Conservation (phyloP, 2,113 vertebrate species). For the Dunckerocampus dactyliophorus region DNA sequence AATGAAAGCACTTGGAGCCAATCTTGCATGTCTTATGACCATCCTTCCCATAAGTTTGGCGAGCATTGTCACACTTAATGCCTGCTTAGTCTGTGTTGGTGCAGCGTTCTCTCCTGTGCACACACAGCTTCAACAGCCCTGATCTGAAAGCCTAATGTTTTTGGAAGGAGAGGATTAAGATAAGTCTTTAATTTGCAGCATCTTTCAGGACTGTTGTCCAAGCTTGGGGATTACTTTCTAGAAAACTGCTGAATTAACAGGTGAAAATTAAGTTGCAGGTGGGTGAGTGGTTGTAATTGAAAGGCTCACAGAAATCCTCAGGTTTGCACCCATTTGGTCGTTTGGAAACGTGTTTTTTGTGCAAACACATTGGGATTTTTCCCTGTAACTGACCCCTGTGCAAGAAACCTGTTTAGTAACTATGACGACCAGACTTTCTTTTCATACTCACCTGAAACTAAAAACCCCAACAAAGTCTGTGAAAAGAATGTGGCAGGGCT, state of each 20-base stretch:
- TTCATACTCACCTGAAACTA: slow-evolving; percentile 56
- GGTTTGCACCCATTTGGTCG: neutral
- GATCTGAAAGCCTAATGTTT: slow-evolving; percentile 53
- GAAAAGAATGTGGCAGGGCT: slow-evolving; percentile 32
- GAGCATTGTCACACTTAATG: slow-evolving; percentile 27
- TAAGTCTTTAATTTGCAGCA: slow-evolving; percentile 60
- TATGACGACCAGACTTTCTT: slow-evolving; percentile 42
- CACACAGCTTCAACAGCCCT: slow-evolving; percentile 34
- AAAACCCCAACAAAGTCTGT: slow-evolving; percentile 46
- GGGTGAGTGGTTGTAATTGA: slow-evolving; percentile 40
- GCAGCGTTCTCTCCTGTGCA: slow-evolving; percentile 1
- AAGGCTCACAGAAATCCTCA: slow-evolving; percentile 9
- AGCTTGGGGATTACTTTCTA: slow-evolving; percentile 49
- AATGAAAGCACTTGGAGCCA: slow-evolving; percentile 21
- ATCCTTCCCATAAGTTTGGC: slow-evolving; percentile 7
- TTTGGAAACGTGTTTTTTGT: slow-evolving; percentile 6
- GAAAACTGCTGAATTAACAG: slow-evolving; percentile 58
- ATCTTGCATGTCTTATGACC: slow-evolving; percentile 17
- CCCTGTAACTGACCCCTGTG: slow-evolving; percentile 22
- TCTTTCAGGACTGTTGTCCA: slow-evolving; percentile 60
- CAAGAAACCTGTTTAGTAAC: slow-evolving; percentile 31
- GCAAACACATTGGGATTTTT: slow-evolving; percentile 35
- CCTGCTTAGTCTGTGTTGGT: slow-evolving; percentile 22
- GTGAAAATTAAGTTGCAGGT: slow-evolving; percentile 45
- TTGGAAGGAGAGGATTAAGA: slow-evolving; percentile 60